Conservation (phyloP, 2,113 vertebrate genomes). For the Neotragus pygmaeus region DNA sequence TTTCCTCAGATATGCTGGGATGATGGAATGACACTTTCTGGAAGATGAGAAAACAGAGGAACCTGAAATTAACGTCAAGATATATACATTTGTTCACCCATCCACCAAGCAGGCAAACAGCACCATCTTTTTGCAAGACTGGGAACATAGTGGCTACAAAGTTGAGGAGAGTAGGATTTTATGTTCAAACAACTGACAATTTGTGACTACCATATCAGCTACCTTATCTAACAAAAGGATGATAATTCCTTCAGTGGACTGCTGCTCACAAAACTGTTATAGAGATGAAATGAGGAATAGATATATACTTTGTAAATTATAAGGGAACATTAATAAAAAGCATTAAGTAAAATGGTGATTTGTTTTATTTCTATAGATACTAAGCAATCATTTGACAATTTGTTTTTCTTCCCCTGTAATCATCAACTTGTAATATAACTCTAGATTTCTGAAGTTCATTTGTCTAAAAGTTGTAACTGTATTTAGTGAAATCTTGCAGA, state of each 20-base stretch:
- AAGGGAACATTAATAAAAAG: neutral
- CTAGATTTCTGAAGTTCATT: neutral
- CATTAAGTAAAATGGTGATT: neutral
- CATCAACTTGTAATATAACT: neutral
- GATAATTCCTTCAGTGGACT: neutral
- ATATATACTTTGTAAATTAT: neutral
- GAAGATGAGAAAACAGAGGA: neutral
- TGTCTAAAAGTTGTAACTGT: conserved; percentile 3
- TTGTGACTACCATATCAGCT: neutral
- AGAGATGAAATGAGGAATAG: neutral
- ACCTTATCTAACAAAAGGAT: neutral
- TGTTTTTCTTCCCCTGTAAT: neutral
- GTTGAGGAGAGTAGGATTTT: neutral
- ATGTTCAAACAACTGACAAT: neutral
- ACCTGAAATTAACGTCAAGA: neutral
- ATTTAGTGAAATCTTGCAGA: neutral
- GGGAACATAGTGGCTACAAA: neutral
- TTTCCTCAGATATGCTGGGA: neutral
- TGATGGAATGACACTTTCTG: neutral
- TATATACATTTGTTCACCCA: neutral
- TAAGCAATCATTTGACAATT: neutral
- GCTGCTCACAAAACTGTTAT: neutral
- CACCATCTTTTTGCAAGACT: neutral
- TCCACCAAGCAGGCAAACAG: neutral
- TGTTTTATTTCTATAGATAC: neutral